phyloP scores from a whole-genome alignment of 2,113 vertebrate genomes.

The Pao palembangensis region DNA sequence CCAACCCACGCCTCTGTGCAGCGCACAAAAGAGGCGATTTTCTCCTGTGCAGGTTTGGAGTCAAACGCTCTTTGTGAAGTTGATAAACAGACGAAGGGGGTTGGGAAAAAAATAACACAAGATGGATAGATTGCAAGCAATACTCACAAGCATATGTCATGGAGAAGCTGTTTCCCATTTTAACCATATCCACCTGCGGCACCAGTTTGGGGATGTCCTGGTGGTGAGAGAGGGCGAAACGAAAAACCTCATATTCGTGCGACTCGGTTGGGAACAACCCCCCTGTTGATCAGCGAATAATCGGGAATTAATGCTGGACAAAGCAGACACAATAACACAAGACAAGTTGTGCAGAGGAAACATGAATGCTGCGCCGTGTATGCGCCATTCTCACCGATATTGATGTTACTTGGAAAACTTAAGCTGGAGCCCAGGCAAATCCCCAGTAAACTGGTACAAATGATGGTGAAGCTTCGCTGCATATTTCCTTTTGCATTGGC shows the following conservation, averaged over 20 bases:
- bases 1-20: conserved; percentile 5
- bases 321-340: background rate
- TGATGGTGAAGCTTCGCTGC: conserved; percentile 96
- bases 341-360: background rate
- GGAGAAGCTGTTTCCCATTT: conserved; percentile 96
- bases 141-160: conserved; percentile 99
- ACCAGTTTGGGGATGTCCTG: conserved; percentile 97
- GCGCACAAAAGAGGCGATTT: background rate
- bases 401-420: conserved; percentile 99
- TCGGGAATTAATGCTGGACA: conserved; percentile 26
- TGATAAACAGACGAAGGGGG: conserved; percentile 26
- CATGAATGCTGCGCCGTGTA: conserved; percentile 12
- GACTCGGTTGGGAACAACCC: conserved; percentile 94
- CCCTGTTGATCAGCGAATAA: conserved; percentile 74
- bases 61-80: conserved; percentile 36
- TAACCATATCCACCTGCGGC: conserved; percentile 99
- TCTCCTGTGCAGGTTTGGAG: conserved; percentile 1
- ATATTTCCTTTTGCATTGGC: conserved; percentile 99
- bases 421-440: conserved; percentile 93
- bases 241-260: conserved; percentile 98
- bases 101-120: background rate
- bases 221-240: conserved; percentile 94
- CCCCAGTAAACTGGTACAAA: conserved; percentile 97
- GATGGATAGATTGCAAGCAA: background rate
- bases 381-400: conserved; percentile 88